Evolutionary conservation across 2,888 invertebrate species (phyloP).

Genomic region (Itoplectis maculator): DNA sequence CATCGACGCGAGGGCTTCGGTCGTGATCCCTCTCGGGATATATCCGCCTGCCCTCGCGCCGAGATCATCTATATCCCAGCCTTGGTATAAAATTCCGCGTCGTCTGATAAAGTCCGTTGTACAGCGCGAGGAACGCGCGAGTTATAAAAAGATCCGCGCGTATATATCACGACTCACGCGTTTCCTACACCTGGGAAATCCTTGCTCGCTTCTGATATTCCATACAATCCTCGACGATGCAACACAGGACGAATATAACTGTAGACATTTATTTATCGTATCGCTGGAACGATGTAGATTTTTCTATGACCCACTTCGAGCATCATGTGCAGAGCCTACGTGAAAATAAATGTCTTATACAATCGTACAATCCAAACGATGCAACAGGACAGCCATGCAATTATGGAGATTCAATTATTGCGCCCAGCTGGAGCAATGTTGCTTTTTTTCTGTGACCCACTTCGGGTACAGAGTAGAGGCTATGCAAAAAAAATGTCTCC

Average conservation of each 20-base stretch:
- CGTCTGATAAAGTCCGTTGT: conserved; percentile 22
- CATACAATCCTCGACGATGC: neutral
- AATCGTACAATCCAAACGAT: too few relatives aligned
- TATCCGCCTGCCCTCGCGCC: neutral
- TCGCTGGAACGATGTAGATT: too few relatives aligned
- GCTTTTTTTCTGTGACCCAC: neutral
- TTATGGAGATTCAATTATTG: too few relatives aligned
- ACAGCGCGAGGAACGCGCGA: neutral
- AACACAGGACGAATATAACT: too few relatives aligned
- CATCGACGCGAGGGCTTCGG: neutral
- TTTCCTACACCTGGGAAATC: conserved; percentile 22
- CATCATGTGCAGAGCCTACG: neutral
- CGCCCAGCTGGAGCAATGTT: too few relatives aligned
- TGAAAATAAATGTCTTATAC: too few relatives aligned
- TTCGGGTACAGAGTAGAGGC: neutral
- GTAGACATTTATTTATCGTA: too few relatives aligned
- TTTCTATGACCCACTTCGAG: neutral
- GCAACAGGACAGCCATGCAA: too few relatives aligned
- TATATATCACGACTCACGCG: too few relatives aligned
- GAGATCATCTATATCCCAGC: conserved; percentile 8
- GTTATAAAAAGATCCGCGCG: conserved; percentile 3
- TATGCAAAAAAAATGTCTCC: neutral
- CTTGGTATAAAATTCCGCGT: neutral
- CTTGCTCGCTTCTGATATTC: neutral
- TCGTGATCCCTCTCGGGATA: neutral